phyloP scores from a whole-genome alignment of 2,797 vertebrate genomes.

The Phoxinus dragarum region DNA sequence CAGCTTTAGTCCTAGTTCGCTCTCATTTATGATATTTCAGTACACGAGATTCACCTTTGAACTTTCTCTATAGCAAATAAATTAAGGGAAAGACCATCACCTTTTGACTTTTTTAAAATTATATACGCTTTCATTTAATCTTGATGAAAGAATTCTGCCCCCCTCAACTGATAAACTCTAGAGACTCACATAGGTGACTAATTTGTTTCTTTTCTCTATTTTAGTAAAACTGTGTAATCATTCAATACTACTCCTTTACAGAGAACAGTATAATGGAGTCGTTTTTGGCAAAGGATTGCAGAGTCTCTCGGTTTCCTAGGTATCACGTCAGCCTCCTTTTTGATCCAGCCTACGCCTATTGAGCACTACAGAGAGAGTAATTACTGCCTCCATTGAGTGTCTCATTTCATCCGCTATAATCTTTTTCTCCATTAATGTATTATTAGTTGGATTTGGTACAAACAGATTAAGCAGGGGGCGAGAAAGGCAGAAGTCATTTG shows the following conservation, averaged over 20 bases:
- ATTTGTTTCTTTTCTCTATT: constrained; percentile 47
- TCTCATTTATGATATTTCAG: not conserved
- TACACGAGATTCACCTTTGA: not conserved
- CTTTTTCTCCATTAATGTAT: constrained; percentile 68
- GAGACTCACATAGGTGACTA: not conserved
- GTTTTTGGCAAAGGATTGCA: constrained; percentile 58
- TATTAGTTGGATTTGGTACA: constrained; percentile 75
- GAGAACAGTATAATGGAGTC: constrained; percentile 38
- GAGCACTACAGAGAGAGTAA: constrained; percentile 68
- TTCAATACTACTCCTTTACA: constrained; percentile 34
- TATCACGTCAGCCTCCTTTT: constrained; percentile 71
- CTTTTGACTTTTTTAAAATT: not conserved
- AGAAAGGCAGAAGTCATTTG: constrained; percentile 75
- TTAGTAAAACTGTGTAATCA: constrained; percentile 27
- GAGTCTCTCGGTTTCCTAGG: constrained; percentile 57
- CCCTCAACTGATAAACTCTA: not conserved
- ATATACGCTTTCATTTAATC: constrained; percentile 12
- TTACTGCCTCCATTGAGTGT: constrained; percentile 70
- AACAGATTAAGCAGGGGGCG: constrained; percentile 74
- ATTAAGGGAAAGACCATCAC: constrained; percentile 10
- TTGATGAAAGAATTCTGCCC: not conserved
- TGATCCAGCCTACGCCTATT: constrained; percentile 60
- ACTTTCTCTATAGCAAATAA: not conserved
- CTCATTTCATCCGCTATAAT: constrained; percentile 71
- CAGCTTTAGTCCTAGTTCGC: too few relatives aligned